Evolutionary conservation across 2,888 invertebrate species (phyloP).

Genomic region (Tetheella fluctuosa): DNA sequence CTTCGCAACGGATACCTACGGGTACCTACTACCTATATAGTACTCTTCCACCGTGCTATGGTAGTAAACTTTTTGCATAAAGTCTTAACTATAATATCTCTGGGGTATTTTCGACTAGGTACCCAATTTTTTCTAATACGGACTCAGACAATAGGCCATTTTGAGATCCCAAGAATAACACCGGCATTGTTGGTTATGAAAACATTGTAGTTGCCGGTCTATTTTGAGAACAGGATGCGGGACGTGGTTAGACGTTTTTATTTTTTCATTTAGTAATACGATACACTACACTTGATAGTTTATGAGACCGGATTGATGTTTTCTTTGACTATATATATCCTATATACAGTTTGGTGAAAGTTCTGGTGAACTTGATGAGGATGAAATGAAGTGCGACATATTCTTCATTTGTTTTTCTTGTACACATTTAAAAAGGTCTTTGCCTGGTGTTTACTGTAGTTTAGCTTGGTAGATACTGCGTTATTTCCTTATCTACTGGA

Average conservation of each 20-base stretch:
- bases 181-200: neutral
- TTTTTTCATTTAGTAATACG: conserved; percentile 22
- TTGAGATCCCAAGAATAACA: conserved; percentile 8
- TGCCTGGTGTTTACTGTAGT: no score
- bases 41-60: no score
- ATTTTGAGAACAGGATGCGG: conserved; percentile 32
- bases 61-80: neutral
- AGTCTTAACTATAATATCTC: neutral
- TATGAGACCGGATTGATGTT: conserved; percentile 6
- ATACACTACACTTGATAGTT: conserved; percentile 14
- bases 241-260: conserved; percentile 19
- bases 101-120: neutral
- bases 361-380: neutral
- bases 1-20: no score
- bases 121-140: neutral
- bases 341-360: neutral
- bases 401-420: neutral
- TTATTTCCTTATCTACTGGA: no score
- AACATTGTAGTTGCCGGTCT: conserved; percentile 15
- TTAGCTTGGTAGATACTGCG: no score
- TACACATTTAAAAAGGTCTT: neutral
- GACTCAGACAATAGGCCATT: conserved; percentile 3
- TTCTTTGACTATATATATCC: conserved; percentile 1
- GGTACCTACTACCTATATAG: no score
- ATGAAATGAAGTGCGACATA: neutral